These are phyloP conservation scores for Athalia circularis DNA, from an alignment of 2,888 invertebrate genomes.

Conservation along the genomic window DNA sequence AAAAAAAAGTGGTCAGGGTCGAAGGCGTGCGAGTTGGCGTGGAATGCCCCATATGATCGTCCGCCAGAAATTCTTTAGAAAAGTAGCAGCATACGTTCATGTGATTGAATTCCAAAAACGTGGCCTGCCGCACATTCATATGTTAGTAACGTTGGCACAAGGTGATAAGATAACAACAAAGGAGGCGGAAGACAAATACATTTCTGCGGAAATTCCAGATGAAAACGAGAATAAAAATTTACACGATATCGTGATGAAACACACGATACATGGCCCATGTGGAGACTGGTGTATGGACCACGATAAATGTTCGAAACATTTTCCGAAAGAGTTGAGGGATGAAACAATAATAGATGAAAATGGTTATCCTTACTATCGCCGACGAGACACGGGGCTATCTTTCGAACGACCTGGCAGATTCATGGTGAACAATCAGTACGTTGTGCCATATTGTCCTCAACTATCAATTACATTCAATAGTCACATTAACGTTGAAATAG, in stretches of 20 bases:
- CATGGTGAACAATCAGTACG: conserved; percentile 10
- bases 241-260: conserved; percentile 61
- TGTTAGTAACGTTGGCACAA: conserved; percentile 52
- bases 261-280: conserved; percentile 70
- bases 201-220: conserved; percentile 67
- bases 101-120: conserved; percentile 55
- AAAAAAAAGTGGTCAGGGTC: too few species aligned
- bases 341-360: background rate
- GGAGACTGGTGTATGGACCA: conserved; percentile 56
- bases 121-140: conserved; percentile 54
- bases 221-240: conserved; percentile 56
- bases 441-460: conserved; percentile 17
- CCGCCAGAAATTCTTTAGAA: conserved; percentile 48
- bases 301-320: conserved; percentile 60
- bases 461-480: conserved; percentile 49
- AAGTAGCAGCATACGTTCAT: conserved; percentile 49
- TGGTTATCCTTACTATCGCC: conserved; percentile 44
- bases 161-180: conserved; percentile 52
- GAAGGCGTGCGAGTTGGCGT: too few species aligned
- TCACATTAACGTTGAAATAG: conserved; percentile 57
- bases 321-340: conserved; percentile 58
- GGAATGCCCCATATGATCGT: too few species aligned
- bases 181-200: conserved; percentile 51
- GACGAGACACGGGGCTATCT: conserved; percentile 36
- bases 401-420: conserved; percentile 53